Percentiles rank a stretch among this genome's conserved stretches.
Conservation (phyloP, 2,797 vertebrate species). For the Chloroceryle inda region DNA sequence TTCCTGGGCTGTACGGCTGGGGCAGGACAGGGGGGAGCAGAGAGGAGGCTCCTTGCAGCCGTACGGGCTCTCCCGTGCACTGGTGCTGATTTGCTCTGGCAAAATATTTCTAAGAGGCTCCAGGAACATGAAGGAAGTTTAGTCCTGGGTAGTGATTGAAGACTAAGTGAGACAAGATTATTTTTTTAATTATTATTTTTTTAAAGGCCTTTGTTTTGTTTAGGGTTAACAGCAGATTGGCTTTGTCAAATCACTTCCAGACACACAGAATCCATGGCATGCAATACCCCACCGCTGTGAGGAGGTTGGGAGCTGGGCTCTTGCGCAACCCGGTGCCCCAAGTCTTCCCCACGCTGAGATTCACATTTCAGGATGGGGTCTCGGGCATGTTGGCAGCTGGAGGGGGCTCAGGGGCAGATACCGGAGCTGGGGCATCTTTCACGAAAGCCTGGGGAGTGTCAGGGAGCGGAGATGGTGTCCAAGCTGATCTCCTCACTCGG, state of each 20-base stretch:
- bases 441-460: accelerated
- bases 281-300: constrained; percentile 38
- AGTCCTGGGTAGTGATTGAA: background rate
- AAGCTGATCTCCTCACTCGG: background rate
- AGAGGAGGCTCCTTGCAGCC: background rate
- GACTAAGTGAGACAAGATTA: background rate
- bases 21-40: background rate
- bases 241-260: constrained; percentile 76
- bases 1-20: accelerated
- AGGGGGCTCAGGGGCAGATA: background rate
- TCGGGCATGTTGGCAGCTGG: background rate
- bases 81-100: constrained; percentile 7
- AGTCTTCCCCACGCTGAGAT: background rate
- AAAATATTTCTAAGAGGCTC: background rate
- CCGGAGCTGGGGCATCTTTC: background rate
- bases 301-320: constrained; percentile 37
- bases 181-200: background rate
- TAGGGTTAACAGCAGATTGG: constrained; percentile 64
- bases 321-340: constrained; percentile 40
- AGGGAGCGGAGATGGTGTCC: background rate
- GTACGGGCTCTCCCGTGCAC: background rate
- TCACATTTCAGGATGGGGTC: background rate
- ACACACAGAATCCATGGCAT: constrained; percentile 64
- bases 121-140: background rate
- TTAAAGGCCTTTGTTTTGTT: constrained; percentile 58